Evolutionary conservation across 1,140 invertebrate genomes (phyloP), one percentile per base, ranked within the genome.

Genomic region (Phenacoccus solenopsis): DNA sequence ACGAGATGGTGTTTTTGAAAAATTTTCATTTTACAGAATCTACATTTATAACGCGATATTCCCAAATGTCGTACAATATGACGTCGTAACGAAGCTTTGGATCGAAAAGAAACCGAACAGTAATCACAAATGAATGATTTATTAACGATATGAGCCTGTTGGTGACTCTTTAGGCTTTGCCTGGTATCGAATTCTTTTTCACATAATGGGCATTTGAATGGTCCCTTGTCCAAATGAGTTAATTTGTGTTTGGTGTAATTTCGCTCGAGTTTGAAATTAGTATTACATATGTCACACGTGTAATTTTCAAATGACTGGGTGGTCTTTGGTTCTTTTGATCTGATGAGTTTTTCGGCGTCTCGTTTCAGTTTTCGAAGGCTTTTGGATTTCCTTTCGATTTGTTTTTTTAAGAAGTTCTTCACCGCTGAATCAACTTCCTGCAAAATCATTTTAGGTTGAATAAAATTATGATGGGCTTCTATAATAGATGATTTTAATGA

Each of bases 131-230:
- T 84, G 75, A 84, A 90, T 1, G 86, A 86, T 69, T 87, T 83
- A 75, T 90, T 87, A 13, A 87, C 87, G 0, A 86, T 87, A 77
- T 90, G 88, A 35, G 86, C 86, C 1, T 84, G 79, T 38, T 88
- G 78, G 79, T 91, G 89, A 9, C 88, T 75, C 71, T 80, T 76
- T 27, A 87, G 74, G 64, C 84, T 80, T 67, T 81, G 83, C 69
- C 82, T 82, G 35, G 81, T 79, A 0, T 86, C 87, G 75, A 88
- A 89, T 0, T 84, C 83, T 74, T 88, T 89, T 5, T 70, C 67
- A 73, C 82, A 83, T 61, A 78, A 75, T 5, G 78, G 77, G 71
- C 82, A 83, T n/a, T 76, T 75, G 56, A 78, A 80, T 0, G 81
- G 81, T 71, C 81, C 30, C 21, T 5, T 3, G 13, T 4, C 25